A percentile compares a stretch with the other conserved stretches of the same genome.
Conservation (phyloP, 30 jellyfish, hydroid and myxozoan species). For the Turritopsis rubra region DNA sequence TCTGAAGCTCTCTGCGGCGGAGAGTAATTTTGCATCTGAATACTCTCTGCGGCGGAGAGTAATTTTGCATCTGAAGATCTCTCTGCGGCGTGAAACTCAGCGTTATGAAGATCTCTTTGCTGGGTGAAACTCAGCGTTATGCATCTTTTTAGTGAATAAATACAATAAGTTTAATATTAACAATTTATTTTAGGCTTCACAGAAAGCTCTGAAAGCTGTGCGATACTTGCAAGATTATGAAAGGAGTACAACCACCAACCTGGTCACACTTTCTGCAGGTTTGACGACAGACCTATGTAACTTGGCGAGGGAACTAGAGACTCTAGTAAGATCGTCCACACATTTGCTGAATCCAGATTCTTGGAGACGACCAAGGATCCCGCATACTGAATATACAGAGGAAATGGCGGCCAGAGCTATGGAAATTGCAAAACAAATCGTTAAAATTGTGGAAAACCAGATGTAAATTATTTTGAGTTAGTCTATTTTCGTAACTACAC, state of each 20-base stretch:
- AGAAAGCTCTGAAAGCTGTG: conserved; percentile 61
- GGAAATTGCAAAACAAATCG: neutral
- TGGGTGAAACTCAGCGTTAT: too few species aligned
- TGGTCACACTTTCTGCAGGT: neutral
- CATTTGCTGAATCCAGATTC: conserved; percentile 44
- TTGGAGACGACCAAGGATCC: conserved; percentile 46
- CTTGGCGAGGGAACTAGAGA: conserved; percentile 31
- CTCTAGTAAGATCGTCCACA: conserved; percentile 28
- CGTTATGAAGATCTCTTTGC: neutral
- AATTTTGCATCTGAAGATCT: too few species aligned
- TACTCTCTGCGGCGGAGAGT: too few species aligned
- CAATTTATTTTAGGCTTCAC: conserved; percentile 54
- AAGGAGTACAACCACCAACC: conserved; percentile 4
- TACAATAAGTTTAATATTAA: neutral
- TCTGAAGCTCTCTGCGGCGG: too few species aligned
- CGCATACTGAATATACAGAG: conserved; percentile 43
- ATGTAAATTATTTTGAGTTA: neutral
- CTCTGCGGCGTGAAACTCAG: too few species aligned
- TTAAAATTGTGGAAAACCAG: neutral
- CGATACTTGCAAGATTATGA: conserved; percentile 31
- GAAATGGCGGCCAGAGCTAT: conserved; percentile 32
- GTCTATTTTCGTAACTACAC: too few species aligned
- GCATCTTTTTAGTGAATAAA: neutral
- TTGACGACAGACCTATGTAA: neutral
- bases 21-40: too few species aligned